A percentile compares a stretch with the other conserved stretches of the same genome.
These are phyloP conservation scores for Toxotes chatareus DNA, from an alignment of 2,113 vertebrate species.

Conservation along the genomic window DNA sequence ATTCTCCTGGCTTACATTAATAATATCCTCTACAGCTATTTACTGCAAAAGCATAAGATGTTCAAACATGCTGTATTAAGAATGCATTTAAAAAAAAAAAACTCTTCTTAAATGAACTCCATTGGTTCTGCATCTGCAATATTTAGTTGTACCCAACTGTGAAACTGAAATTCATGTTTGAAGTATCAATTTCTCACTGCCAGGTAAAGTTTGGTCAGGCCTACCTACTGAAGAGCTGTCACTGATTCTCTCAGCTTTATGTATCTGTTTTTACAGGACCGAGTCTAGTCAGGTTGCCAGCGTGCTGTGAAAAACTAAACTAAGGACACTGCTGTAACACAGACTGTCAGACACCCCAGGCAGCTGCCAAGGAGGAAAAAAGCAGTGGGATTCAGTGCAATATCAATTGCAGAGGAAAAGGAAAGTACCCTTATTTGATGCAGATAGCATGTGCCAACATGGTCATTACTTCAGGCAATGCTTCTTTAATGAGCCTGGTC, in stretches of 20 bases:
- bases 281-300: slow-evolving; percentile 21
- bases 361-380: slow-evolving; percentile 32
- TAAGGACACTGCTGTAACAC: slow-evolving; percentile 15
- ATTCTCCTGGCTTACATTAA: background rate
- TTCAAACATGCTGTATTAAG: slow-evolving; percentile 16
- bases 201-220: slow-evolving; percentile 30
- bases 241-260: slow-evolving; percentile 40
- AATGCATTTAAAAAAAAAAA: slow-evolving; percentile 30
- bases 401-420: slow-evolving; percentile 22
- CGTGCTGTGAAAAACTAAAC: slow-evolving; percentile 26
- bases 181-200: slow-evolving; percentile 34
- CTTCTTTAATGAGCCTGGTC: slow-evolving; percentile 48
- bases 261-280: slow-evolving; percentile 22
- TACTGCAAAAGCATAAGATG: slow-evolving; percentile 6
- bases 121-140: slow-evolving; percentile 11
- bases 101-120: background rate
- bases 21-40: background rate
- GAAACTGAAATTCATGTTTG: slow-evolving; percentile 56
- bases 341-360: slow-evolving; percentile 37
- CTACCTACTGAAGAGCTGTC: slow-evolving; percentile 27
- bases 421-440: slow-evolving; percentile 14
- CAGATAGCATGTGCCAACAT: slow-evolving; percentile 15
- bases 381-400: slow-evolving; percentile 2
- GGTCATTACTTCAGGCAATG: slow-evolving; percentile 42
- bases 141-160: slow-evolving; percentile 34